These are phyloP conservation scores for Orchesellides sinensis DNA, from an alignment of 2,888 invertebrate species.

Conservation along the genomic window DNA sequence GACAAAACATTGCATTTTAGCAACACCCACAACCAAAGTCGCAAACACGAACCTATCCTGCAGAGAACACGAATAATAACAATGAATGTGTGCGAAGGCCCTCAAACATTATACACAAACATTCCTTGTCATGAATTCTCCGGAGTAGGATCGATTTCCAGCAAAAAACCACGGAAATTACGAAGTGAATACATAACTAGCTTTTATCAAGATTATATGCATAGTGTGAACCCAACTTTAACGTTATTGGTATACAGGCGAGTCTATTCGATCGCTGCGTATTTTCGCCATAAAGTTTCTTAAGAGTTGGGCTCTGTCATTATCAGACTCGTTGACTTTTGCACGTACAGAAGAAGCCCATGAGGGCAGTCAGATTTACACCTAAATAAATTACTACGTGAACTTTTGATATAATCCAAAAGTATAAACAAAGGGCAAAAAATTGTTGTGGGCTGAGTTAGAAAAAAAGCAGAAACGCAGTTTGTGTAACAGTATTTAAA, in stretches of 20 bases:
- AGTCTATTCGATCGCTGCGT: background rate
- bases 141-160: conserved; percentile 41
- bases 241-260: conserved; percentile 15
- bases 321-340: conserved; percentile 43
- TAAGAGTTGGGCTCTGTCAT: background rate
- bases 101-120: conserved; percentile 13
- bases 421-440: conserved; percentile 11
- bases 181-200: conserved; percentile 34
- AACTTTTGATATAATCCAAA: conserved; percentile 4
- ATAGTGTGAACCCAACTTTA: background rate
- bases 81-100: conserved; percentile 6
- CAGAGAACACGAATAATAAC: conserved; percentile 23
- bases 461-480: conserved; percentile 8
- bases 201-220: background rate
- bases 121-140: conserved; percentile 36
- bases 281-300: background rate
- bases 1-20: conserved; percentile 46
- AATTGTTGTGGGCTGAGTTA: background rate
- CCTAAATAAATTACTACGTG: conserved; percentile 17
- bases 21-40: conserved; percentile 45
- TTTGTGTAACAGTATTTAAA: conserved; percentile 2
- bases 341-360: background rate
- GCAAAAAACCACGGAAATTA: conserved; percentile 23
- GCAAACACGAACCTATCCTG: conserved; percentile 18
- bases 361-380: conserved; percentile 20